These are phyloP conservation scores for Phymatocera aterrima DNA, from an alignment of 2,888 invertebrate species.

Conservation along the genomic window DNA sequence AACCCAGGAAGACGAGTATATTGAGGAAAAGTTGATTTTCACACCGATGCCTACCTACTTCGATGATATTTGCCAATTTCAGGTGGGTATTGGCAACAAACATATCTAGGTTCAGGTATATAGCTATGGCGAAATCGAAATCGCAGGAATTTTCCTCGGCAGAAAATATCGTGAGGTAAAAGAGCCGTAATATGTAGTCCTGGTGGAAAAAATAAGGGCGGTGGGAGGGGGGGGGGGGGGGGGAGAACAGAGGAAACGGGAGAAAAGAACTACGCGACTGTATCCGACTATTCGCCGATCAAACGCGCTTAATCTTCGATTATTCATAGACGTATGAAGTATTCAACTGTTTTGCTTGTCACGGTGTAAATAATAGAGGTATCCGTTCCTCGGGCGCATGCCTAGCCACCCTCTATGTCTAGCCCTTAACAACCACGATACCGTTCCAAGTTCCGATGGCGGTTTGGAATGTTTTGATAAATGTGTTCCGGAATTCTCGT, in stretches of 20 bases:
- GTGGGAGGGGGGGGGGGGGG: not conserved
- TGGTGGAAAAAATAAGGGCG: too few relatives aligned
- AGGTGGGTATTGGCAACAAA: not conserved
- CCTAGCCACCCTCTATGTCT: not conserved
- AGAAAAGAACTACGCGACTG: not conserved
- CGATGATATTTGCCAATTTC: conserved; percentile 24
- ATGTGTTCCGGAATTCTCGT: conserved; percentile 41
- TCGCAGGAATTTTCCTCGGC: not conserved
- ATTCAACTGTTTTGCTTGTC: conserved; percentile 38
- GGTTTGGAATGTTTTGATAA: conserved; percentile 41
- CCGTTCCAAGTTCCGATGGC: conserved; percentile 2
- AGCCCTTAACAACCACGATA: conserved; percentile 22
- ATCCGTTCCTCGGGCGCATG: not conserved
- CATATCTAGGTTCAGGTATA: not conserved
- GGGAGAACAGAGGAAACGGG: not conserved
- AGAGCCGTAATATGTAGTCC: not conserved
- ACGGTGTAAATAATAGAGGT: conserved; percentile 37
- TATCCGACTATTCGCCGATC: conserved; percentile 27
- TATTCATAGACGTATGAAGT: conserved; percentile 35
- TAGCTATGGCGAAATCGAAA: not conserved
- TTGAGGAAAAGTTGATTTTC: conserved; percentile 14
- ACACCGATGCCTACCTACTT: conserved; percentile 43
- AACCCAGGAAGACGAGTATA: too few relatives aligned
- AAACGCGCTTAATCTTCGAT: conserved; percentile 41
- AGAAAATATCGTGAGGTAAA: conserved; percentile 3